phyloP scores from a whole-genome alignment of 2,888 invertebrate genomes.

The Pandemis cinnamomeana region DNA sequence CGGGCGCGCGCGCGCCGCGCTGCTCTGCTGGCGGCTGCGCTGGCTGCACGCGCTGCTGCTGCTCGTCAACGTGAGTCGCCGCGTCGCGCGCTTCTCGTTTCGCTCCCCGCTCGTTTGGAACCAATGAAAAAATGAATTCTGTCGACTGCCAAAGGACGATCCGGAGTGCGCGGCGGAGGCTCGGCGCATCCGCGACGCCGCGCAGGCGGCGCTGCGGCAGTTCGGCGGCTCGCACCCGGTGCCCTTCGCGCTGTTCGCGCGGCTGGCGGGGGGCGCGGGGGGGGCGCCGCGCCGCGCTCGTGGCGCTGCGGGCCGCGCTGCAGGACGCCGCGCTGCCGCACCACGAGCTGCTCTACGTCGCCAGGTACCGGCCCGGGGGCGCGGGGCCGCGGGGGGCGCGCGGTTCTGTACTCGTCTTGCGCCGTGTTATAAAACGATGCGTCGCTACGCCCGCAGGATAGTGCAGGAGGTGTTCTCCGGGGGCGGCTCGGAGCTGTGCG shows the following conservation, averaged over 20 bases:
- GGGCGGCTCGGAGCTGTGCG: conserved; percentile 43
- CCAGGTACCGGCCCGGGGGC: conserved; percentile 33
- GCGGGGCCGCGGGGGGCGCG: no score
- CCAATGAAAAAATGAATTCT: no score
- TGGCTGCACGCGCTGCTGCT: conserved; percentile 64
- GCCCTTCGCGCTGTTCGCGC: conserved; percentile 48
- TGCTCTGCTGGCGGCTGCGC: conserved; percentile 72
- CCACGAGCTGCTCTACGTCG: conserved; percentile 52
- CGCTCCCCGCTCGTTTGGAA: no score
- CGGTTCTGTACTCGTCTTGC: background rate
- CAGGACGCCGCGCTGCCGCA: conserved; percentile 65
- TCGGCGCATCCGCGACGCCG: conserved; percentile 48
- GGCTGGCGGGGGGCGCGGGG: conserved; percentile 40
- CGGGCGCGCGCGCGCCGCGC: conserved; percentile 51
- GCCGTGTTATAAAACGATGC: background rate
- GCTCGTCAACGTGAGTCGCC: conserved; percentile 46
- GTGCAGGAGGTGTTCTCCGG: conserved; percentile 43
- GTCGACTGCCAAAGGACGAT: background rate
- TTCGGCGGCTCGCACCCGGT: conserved; percentile 39
- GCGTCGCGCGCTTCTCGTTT: no score
- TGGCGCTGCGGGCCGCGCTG: conserved; percentile 48
- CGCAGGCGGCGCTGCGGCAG: conserved; percentile 40
- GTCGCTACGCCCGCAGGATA: background rate
- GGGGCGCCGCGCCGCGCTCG: conserved; percentile 27
- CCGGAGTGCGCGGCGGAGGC: conserved; percentile 44